Conservation (phyloP, 2,888 invertebrate species). For the Copidosoma aretas region DNA sequence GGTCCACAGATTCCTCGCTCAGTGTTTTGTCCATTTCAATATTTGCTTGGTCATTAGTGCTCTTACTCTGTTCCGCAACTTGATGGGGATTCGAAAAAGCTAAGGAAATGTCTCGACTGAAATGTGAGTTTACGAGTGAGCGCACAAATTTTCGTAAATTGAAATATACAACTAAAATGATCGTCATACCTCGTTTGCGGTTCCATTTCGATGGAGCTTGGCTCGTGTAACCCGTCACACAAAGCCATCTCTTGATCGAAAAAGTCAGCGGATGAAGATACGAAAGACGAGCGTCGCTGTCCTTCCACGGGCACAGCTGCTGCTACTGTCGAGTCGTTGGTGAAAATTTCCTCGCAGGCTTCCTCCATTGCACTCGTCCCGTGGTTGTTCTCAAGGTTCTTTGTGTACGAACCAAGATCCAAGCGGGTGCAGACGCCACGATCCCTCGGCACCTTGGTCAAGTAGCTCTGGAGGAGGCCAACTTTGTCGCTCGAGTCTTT, state of each 20-base stretch:
- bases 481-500: slow-evolving; percentile 43
- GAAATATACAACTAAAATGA: slow-evolving; percentile 22
- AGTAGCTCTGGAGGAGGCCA: slow-evolving; percentile 11
- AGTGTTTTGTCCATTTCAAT: slow-evolving; percentile 1
- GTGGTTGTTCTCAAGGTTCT: slow-evolving; percentile 4
- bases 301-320: neutral
- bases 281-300: neutral
- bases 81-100: slow-evolving; percentile 13
- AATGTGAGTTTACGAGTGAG: slow-evolving; percentile 1
- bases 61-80: slow-evolving; percentile 5
- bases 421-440: slow-evolving; percentile 3
- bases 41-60: slow-evolving; percentile 8
- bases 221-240: slow-evolving; percentile 49
- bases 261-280: neutral
- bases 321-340: neutral
- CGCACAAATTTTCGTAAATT: slow-evolving; percentile 4
- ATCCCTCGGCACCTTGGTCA: slow-evolving; percentile 17
- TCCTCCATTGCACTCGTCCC: slow-evolving; percentile 28
- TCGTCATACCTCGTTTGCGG: slow-evolving; percentile 22
- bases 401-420: slow-evolving; percentile 12
- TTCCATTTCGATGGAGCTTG: neutral
- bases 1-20: neutral
- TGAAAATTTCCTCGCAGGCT: slow-evolving; percentile 13
- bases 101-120: slow-evolving; percentile 28
- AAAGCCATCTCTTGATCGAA: slow-evolving; percentile 55